Percentiles rank a stretch among this genome's conserved stretches.
Conservation (phyloP, 2,888 invertebrate species). For the Drosophila barbarae region DNA sequence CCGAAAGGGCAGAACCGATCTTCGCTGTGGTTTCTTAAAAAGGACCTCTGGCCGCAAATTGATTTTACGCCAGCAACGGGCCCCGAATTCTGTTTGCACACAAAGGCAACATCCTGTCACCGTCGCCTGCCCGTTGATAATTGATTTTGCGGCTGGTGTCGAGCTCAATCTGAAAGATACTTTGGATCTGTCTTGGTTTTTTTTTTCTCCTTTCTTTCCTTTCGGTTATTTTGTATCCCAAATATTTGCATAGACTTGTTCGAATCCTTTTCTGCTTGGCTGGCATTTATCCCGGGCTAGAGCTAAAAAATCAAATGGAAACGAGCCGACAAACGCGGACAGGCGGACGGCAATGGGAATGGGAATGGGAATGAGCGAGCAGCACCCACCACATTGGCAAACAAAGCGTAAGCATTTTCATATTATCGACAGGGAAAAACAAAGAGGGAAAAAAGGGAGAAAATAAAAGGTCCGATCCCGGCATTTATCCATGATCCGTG, state of each 20-base stretch:
- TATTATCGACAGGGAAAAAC: conserved; percentile 33
- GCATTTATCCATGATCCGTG: conserved; percentile 44
- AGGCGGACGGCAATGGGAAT: neutral
- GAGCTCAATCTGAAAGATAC: conserved; percentile 26
- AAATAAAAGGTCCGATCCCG: conserved; percentile 52
- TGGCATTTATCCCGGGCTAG: conserved; percentile 49
- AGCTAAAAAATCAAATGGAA: conserved; percentile 47
- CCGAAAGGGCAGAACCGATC: conserved; percentile 45
- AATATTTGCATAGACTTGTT: conserved; percentile 63
- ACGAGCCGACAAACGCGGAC: conserved; percentile 52
- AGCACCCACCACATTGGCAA: conserved; percentile 69
- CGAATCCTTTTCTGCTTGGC: conserved; percentile 49
- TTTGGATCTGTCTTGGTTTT: neutral
- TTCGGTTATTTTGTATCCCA: conserved; percentile 44
- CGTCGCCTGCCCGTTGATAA: conserved; percentile 69
- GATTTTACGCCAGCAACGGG: conserved; percentile 69
- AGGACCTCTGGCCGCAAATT: conserved; percentile 62
- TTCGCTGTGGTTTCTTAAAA: conserved; percentile 60
- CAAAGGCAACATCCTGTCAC: conserved; percentile 54
- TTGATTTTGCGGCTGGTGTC: conserved; percentile 74
- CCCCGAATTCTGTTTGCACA: conserved; percentile 63
- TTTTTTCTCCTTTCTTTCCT: conserved; percentile 3
- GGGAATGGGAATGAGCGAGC: conserved; percentile 1
- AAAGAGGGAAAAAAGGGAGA: conserved; percentile 30
- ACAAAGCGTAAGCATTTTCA: conserved; percentile 54